phyloP scores from a whole-genome alignment of 2,113 vertebrate species.

The Forbesichthys papilliferus region DNA sequence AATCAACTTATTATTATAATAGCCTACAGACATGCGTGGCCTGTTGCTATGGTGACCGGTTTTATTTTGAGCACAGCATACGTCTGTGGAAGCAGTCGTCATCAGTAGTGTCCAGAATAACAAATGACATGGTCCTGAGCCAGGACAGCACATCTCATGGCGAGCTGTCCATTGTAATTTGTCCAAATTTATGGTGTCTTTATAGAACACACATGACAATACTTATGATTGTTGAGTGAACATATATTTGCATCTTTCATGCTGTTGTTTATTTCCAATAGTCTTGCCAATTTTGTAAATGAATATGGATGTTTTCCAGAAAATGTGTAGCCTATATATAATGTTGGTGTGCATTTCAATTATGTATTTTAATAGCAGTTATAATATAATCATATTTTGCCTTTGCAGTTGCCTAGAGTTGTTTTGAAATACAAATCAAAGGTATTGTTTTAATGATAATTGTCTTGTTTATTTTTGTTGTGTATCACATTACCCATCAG shows the following conservation, averaged over 20 bases:
- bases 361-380: no score
- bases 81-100: background rate
- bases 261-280: background rate
- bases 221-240: background rate
- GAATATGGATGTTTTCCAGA: background rate
- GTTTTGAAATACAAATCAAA: constrained; percentile 5
- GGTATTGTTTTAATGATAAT: background rate
- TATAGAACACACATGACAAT: no score
- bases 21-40: background rate
- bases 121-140: no score
- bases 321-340: no score
- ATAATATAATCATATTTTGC: background rate
- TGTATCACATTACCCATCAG: background rate
- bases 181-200: no score
- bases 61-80: constrained; percentile 4
- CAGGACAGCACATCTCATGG: no score
- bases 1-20: background rate
- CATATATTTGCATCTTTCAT: background rate
- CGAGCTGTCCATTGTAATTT: no score
- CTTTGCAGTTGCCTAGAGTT: no score
- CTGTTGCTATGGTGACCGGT: constrained; percentile 16
- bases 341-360: background rate
- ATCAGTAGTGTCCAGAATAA: no score
- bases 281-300: background rate
- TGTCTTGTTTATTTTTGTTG: constrained; percentile 1